These are phyloP conservation scores for Aphidoletes aphidimyza DNA, from an alignment of 2,888 invertebrate species.

Conservation along the genomic window DNA sequence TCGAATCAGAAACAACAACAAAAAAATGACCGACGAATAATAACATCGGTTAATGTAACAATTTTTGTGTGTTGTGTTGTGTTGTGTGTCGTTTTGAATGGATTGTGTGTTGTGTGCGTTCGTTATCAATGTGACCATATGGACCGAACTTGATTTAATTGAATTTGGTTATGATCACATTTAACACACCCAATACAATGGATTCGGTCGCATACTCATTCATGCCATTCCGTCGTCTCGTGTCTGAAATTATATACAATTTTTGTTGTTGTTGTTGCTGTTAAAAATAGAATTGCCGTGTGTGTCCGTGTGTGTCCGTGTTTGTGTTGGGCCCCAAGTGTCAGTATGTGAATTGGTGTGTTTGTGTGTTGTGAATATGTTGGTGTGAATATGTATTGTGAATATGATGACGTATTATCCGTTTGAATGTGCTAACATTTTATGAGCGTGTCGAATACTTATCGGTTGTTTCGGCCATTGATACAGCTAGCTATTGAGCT, in stretches of 20 bases:
- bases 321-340: too few relatives aligned
- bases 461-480: slow-evolving; percentile 30
- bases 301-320: background rate
- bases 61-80: too few relatives aligned
- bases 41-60: too few relatives aligned
- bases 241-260: too few relatives aligned
- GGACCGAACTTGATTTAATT: background rate
- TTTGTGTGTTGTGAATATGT: too few relatives aligned
- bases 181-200: slow-evolving; percentile 4
- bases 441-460: slow-evolving; percentile 7
- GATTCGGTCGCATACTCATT: background rate
- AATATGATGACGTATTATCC: slow-evolving; percentile 12
- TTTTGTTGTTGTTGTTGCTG: too few relatives aligned
- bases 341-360: too few relatives aligned
- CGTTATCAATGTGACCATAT: slow-evolving; percentile 25
- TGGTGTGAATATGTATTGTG: too few relatives aligned
- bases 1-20: too few relatives aligned
- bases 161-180: background rate
- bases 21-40: too few relatives aligned
- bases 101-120: background rate
- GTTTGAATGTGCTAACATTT: slow-evolving; percentile 15
- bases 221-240: background rate
- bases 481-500: background rate
- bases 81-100: too few relatives aligned
- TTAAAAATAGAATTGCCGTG: background rate